Evolutionary conservation across 2,888 invertebrate genomes (phyloP), one percentile per base, ranked within the genome.

Genomic region (Quadroppia sp.): DNA sequence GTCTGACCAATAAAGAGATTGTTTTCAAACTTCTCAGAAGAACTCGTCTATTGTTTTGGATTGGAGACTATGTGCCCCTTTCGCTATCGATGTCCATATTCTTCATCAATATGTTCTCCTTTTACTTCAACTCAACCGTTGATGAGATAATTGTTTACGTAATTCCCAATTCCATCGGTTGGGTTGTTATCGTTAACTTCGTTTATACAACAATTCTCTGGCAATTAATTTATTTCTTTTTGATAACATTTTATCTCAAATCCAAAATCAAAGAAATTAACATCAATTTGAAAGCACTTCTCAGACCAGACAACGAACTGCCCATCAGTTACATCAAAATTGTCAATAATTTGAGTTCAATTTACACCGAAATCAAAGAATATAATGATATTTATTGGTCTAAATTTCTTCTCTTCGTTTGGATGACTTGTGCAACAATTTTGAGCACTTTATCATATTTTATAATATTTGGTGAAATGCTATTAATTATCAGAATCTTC

Each of bases 141-240:
- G 0, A 3, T 15, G 7, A 69, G n/a, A 17, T 45, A 13, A 1
- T 69, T 0, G 0, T 69, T 13, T 28, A 17, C 45, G 69, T 42
- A 25, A 25, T 69, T 1, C 69, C 69, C 40, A 13, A 69, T 17
- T 45, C 42, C 1, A 25, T 69, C 45, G 40, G 40, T 23, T 69
- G 69, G 69, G 23, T 23, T 15, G 1, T 69, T 1, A 28, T 42
- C 4, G 23, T 42, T 4, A 25, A 25, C 42, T 15, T 1, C 23
- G 45, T 69, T 45, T 69, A 69, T 15, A 69, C 13, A 9, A 23
- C 11, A 0, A 69, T 23, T 15, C 0, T 69, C 28, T 69, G 42
- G 40, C 69, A 69, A 69, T 25, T 69, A 7, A 69, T 69, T 28
- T 69, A 69, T 15, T 69, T 69, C 36, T 45, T 40, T 45, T 45